phyloP scores from a whole-genome alignment of 2,888 invertebrate genomes.

The Drosophila rellima region DNA sequence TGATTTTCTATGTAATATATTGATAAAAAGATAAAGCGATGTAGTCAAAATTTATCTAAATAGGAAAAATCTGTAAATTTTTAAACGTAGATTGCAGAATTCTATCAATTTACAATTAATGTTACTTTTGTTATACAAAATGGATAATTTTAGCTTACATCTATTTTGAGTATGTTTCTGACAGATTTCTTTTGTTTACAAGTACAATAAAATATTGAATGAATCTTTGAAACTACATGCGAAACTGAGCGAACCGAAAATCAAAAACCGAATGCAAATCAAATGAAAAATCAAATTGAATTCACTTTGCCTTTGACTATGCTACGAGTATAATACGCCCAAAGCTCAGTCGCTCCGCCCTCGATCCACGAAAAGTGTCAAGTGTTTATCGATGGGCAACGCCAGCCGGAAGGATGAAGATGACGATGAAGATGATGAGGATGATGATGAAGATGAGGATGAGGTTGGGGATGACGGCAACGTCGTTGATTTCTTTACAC shows the following conservation, averaged over 20 bases:
- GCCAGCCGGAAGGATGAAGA: conserved; percentile 18
- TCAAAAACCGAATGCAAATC: conserved; percentile 31
- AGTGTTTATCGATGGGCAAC: conserved; percentile 52
- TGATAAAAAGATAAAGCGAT: no score
- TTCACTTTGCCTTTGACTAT: conserved; percentile 44
- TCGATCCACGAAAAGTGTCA: conserved; percentile 64
- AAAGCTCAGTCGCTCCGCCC: conserved; percentile 1
- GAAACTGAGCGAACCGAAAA: conserved; percentile 41
- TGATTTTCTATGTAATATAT: no score
- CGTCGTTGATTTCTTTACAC: conserved; percentile 69
- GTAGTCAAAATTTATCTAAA: no score
- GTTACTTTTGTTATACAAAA: neutral
- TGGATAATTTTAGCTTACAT: neutral
- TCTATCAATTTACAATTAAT: neutral
- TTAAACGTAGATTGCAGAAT: no score
- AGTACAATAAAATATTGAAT: neutral
- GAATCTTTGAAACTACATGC: conserved; percentile 37
- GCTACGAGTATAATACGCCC: conserved; percentile 14
- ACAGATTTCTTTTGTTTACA: neutral
- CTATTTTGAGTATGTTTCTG: neutral
- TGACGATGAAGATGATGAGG: conserved; percentile 26
- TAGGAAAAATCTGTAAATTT: no score
- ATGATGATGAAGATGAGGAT: conserved; percentile 16
- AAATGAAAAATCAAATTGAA: conserved; percentile 67
- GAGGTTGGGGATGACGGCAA: conserved; percentile 18